Base-by-base conservation (phyloP, 2,113 vertebrate genomes). In the Conger conger region DNA sequence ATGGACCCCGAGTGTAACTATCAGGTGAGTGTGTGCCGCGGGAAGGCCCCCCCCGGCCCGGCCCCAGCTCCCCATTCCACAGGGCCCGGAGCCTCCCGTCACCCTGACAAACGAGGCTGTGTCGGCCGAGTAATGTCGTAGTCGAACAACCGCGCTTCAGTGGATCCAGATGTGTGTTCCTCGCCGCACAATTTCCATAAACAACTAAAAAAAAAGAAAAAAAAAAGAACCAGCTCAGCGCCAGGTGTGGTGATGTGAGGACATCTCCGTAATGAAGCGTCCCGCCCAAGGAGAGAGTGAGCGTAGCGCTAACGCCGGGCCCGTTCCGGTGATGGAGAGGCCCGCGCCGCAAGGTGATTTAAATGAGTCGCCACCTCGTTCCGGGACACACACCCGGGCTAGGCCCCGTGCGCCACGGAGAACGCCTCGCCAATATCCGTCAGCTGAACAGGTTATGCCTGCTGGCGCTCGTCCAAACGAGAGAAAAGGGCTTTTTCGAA, bases 1-100 rank as follows among this genome's bases (percentile, higher is more conserved):
- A 97, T 99, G 86, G 98, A 99, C 93, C 97, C 98, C 0, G 98
- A 99, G 93, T 99, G 98, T 94, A 99, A 99, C 96, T 99, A 99
- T 93, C n/a, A n/a, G n/a, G n/a, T n/a, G n/a, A n/a, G n/a, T n/a
- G n/a, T n/a, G n/a, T n/a, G n/a, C n/a, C n/a, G n/a, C n/a, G n/a
- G n/a, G n/a, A n/a, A n/a, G n/a, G n/a, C n/a, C n/a, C n/a, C n/a
- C n/a, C n/a, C n/a, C n/a, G n/a, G n/a, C n/a, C 73, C n/a, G 30
- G 20, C 83, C 53, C 36, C 42, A 7, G 18, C 57, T 63, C 68
- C n/a, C 50, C 1, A n/a, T n/a, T 16, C 35, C 60, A 5, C n/a
- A 77, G 85, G 85, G 37, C 76, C 85, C 37, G 77, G 3, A 23
- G 76, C 37, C 37, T 18, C 27, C 68, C 76, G 83, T 84, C 86